These are phyloP conservation scores for Drosophila anceps DNA, from an alignment of 2,888 invertebrate genomes.

Conservation along the genomic window DNA sequence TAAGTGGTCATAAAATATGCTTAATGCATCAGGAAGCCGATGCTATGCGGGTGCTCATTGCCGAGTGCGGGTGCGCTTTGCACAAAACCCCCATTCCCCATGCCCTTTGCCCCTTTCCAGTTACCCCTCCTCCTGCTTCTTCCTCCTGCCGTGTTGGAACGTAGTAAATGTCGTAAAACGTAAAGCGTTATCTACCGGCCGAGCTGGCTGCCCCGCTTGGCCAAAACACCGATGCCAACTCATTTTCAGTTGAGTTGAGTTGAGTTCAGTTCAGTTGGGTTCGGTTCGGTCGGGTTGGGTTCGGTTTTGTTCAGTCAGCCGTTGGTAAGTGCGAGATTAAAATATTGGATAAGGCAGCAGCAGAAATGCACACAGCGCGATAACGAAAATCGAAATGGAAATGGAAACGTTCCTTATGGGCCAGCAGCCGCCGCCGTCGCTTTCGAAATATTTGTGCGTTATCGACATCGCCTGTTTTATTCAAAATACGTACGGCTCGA, in stretches of 20 bases:
- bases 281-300: conserved; percentile 22
- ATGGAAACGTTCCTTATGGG: conserved; percentile 62
- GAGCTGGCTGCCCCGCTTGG: conserved; percentile 26
- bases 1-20: conserved; percentile 80
- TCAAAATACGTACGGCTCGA: conserved; percentile 43
- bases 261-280: conserved; percentile 16
- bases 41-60: conserved; percentile 63
- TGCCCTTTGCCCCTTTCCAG: neutral
- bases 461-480: conserved; percentile 64
- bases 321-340: conserved; percentile 78
- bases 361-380: conserved; percentile 68
- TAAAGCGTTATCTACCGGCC: conserved; percentile 48
- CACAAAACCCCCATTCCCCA: conserved; percentile 18
- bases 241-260: conserved; percentile 21
- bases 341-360: conserved; percentile 71
- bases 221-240: conserved; percentile 38
- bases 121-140: neutral
- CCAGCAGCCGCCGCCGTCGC: conserved; percentile 29
- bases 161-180: conserved; percentile 57
- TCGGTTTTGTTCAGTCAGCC: conserved; percentile 40
- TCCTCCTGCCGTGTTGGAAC: conserved; percentile 8
- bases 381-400: conserved; percentile 64
- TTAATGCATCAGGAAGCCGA: conserved; percentile 79
- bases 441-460: conserved; percentile 68
- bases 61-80: conserved; percentile 37